Conservation (phyloP, 2,797 vertebrate genomes). For the Craterocephalus amniculus region DNA sequence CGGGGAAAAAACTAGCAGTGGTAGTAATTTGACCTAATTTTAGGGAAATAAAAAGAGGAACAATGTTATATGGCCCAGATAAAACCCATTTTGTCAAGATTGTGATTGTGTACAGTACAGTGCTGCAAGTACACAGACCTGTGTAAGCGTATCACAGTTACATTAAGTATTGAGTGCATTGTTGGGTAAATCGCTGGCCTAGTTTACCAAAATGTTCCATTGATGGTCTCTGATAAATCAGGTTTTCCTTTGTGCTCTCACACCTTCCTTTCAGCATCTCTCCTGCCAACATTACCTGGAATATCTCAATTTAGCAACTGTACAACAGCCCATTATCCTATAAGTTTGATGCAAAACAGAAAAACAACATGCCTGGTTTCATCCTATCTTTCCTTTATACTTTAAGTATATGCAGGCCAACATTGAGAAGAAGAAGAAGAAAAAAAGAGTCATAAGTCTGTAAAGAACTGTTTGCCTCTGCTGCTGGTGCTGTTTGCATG, state of each 20-base stretch:
- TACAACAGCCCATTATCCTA: background rate
- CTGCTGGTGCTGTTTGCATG: constrained; percentile 49
- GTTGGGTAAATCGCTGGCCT: constrained; percentile 43
- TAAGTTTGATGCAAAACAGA: constrained; percentile 9
- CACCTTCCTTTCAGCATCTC: constrained; percentile 4
- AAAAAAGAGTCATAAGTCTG: constrained; percentile 13
- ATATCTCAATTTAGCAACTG: background rate
- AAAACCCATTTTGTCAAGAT: constrained; percentile 17
- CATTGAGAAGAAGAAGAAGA: constrained; percentile 24
- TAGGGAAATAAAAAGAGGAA: background rate
- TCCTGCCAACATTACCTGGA: background rate
- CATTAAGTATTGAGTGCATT: constrained; percentile 3
- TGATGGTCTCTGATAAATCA: constrained; percentile 17
- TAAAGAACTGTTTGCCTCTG: constrained; percentile 23
- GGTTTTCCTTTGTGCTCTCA: constrained; percentile 22
- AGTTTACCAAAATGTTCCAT: constrained; percentile 36
- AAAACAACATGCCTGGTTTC: constrained; percentile 23
- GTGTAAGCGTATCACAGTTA: constrained; percentile 11
- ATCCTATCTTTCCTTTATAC: constrained; percentile 9
- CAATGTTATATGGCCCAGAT: constrained; percentile 37
- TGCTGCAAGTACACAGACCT: background rate
- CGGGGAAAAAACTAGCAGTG: background rate
- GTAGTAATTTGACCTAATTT: constrained; percentile 35
- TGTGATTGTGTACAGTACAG: constrained; percentile 19
- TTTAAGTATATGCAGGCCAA: background rate